Conservation (phyloP, 2,797 vertebrate species). For the Aplochiton taeniatus region DNA sequence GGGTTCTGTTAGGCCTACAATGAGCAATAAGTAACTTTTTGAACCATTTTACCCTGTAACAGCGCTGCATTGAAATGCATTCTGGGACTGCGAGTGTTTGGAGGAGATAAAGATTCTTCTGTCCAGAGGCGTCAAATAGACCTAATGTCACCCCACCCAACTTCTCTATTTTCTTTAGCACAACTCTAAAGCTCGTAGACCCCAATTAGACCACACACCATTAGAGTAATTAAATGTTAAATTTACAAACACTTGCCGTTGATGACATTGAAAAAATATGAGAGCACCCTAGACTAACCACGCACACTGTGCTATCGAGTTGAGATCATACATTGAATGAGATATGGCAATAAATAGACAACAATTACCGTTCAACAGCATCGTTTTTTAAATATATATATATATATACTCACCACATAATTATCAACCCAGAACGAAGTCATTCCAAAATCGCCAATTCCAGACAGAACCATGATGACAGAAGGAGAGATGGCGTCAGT, state of each 20-base stretch:
- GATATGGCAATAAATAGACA: not conserved
- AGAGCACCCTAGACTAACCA: no score
- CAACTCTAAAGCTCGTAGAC: not conserved
- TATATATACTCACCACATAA: constrained; percentile 53
- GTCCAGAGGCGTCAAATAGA: constrained; percentile 41
- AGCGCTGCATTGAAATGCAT: constrained; percentile 17
- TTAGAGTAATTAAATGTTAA: no score
- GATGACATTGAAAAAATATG: no score
- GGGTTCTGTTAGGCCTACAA: no score
- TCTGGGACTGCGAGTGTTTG: constrained; percentile 55
- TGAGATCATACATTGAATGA: not conserved
- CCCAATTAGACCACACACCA: not conserved
- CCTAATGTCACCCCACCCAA: constrained; percentile 52
- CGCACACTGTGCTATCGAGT: no score
- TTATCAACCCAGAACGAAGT: constrained; percentile 24
- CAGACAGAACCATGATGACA: constrained; percentile 7
- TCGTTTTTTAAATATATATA: constrained; percentile 21
- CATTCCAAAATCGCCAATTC: not conserved
- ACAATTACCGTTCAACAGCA: not conserved
- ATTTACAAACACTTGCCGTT: no score
- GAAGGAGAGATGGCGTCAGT: constrained; percentile 4
- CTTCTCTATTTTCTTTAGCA: not conserved
- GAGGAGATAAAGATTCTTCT: constrained; percentile 64
- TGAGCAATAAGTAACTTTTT: no score
- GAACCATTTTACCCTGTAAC: not conserved